A percentile compares a stretch with the other conserved stretches of the same genome.
phyloP scores from a whole-genome alignment of 2,113 vertebrate genomes.

The Dasypus novemcinctus region DNA sequence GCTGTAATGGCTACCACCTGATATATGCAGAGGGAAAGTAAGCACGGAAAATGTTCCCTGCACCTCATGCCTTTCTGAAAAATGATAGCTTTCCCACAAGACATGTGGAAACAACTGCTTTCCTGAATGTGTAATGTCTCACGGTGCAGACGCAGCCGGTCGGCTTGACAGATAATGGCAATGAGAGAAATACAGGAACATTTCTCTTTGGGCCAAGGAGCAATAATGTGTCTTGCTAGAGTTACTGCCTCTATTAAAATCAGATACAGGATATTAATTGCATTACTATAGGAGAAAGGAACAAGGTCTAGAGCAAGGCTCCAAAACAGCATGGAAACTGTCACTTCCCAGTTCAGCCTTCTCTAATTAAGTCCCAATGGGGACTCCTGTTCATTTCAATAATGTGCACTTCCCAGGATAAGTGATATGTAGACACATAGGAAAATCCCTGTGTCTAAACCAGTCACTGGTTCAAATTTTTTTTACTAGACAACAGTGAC shows the following conservation, averaged over 20 bases:
- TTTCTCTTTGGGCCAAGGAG: slow-evolving; percentile 77
- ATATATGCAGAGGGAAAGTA: slow-evolving; percentile 17
- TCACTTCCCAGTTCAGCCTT: slow-evolving; percentile 75
- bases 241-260: slow-evolving; percentile 78
- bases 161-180: slow-evolving; percentile 76
- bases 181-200: slow-evolving; percentile 65
- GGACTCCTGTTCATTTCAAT: slow-evolving; percentile 59
- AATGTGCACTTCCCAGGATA: slow-evolving; percentile 61
- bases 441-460: slow-evolving; percentile 29
- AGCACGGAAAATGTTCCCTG: slow-evolving; percentile 39
- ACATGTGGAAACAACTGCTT: slow-evolving; percentile 73
- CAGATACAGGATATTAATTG: slow-evolving; percentile 80
- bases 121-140: slow-evolving; percentile 73
- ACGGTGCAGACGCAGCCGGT: slow-evolving; percentile 74
- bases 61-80: slow-evolving; percentile 71
- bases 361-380: slow-evolving; percentile 82
- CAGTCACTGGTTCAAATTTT: slow-evolving; percentile 46
- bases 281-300: slow-evolving; percentile 63
- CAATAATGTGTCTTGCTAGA: slow-evolving; percentile 76
- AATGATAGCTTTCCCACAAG: slow-evolving; percentile 73
- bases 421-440: slow-evolving; percentile 58
- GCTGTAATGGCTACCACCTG: slow-evolving; percentile 42
- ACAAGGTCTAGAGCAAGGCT: slow-evolving; percentile 34
- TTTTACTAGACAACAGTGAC: background rate
- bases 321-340: slow-evolving; percentile 73